phyloP scores from a whole-genome alignment of 2,888 invertebrate genomes.

The Tillus elongatus region DNA sequence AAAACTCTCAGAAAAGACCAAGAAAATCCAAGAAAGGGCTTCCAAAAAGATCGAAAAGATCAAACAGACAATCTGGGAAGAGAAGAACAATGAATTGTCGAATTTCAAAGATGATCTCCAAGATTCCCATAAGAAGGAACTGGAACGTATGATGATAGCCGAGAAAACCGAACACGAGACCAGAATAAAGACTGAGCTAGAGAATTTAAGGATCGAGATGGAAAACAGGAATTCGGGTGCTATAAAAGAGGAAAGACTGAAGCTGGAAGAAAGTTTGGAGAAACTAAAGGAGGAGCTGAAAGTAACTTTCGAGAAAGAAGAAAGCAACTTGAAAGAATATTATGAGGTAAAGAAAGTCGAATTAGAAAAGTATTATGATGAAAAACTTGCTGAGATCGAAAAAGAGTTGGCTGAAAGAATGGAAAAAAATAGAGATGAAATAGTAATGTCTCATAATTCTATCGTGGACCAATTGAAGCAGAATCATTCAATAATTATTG shows the following conservation, averaged over 20 bases:
- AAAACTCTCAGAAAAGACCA: constrained; percentile 21
- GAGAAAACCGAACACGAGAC: constrained; percentile 35
- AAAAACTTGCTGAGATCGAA: constrained; percentile 46
- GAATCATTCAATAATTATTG: constrained; percentile 51
- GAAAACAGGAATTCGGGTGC: constrained; percentile 39
- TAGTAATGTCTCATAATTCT: constrained; percentile 48
- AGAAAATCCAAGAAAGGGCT: constrained; percentile 31
- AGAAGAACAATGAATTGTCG: constrained; percentile 38
- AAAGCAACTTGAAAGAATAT: constrained; percentile 32
- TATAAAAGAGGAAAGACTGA: constrained; percentile 32
- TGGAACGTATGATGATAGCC: constrained; percentile 45
- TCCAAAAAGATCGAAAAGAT: constrained; percentile 48
- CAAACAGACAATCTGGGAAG: constrained; percentile 49
- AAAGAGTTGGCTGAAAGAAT: constrained; percentile 44
- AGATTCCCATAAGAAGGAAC: constrained; percentile 41
- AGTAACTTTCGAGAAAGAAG: constrained; percentile 30
- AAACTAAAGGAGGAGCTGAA: constrained; percentile 41
- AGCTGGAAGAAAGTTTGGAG: constrained; percentile 44
- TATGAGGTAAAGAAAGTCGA: constrained; percentile 36
- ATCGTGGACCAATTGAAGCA: constrained; percentile 48
- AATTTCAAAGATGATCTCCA: constrained; percentile 37
- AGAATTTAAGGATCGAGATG: constrained; percentile 47
- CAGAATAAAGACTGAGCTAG: constrained; percentile 36
- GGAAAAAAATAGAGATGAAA: constrained; percentile 41
- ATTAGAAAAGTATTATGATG: constrained; percentile 45